Conservation (phyloP, 2,113 vertebrate species). For the Myanophis thanlyinensis region DNA sequence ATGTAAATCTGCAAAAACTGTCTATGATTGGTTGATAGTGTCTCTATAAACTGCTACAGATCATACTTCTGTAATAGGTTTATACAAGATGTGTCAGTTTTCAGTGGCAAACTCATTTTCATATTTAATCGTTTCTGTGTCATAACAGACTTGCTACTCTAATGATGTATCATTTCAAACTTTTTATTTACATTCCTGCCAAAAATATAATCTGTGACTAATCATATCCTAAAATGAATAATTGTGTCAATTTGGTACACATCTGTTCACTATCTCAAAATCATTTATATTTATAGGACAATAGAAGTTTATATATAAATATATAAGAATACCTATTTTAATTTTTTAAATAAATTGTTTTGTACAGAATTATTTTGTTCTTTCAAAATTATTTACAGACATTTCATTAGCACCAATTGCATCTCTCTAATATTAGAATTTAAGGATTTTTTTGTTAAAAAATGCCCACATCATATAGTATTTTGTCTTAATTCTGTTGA, state of each 20-base stretch:
- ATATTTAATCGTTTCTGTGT: constrained; percentile 66
- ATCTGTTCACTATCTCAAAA: constrained; percentile 86
- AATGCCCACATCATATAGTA: constrained; percentile 59
- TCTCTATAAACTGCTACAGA: constrained; percentile 29
- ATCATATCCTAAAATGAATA: constrained; percentile 74
- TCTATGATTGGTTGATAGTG: constrained; percentile 23
- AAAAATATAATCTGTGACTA: constrained; percentile 71
- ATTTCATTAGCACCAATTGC: constrained; percentile 34
- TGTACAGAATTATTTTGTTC: constrained; percentile 75
- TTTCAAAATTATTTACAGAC: constrained; percentile 54
- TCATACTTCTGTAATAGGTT: constrained; percentile 45
- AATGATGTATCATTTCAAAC: constrained; percentile 69
- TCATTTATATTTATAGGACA: constrained; percentile 96
- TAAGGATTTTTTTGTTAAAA: background rate
- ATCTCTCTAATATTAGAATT: constrained; percentile 27
- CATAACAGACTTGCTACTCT: constrained; percentile 58
- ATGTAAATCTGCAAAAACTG: constrained; percentile 25
- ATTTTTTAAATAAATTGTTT: constrained; percentile 91
- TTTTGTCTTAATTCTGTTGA: constrained; percentile 42
- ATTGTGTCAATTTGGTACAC: constrained; percentile 82
- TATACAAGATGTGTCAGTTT: constrained; percentile 52
- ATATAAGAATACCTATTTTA: constrained; percentile 79
- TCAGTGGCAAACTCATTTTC: constrained; percentile 65
- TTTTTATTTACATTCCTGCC: constrained; percentile 66
- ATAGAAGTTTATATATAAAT: constrained; percentile 86